Evolutionary conservation across 2,888 invertebrate genomes (phyloP), one percentile per base, ranked within the genome.

Genomic region (Drosophila mulleri): DNA sequence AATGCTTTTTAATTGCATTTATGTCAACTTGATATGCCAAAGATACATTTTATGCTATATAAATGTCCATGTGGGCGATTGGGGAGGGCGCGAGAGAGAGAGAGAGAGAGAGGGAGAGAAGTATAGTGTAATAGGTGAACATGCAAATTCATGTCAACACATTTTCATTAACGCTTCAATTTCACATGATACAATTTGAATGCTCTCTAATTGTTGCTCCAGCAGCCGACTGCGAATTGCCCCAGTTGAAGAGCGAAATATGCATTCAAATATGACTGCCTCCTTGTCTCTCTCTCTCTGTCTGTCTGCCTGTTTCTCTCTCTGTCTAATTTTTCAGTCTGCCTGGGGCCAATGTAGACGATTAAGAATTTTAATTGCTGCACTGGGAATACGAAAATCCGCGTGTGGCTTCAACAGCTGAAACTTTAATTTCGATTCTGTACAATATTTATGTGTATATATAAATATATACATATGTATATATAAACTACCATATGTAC

Each of bases 111-210:
- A 1, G 32, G 0, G 18, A 0, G 14, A 2, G 35, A 1, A 11
- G 45, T 8, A 20, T 11, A 37, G 58, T 32, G 11, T 11, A 11
- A 18, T 29, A 56, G 56, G 44, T 50, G 41, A 23, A 44, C 16
- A 53, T 23, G 64, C 39, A 57, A 65, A 61, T 56, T 64, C 53
- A 56, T 70, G 64, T 70, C 53, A 67, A 79, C 67, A 67, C 75
- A 77, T 70, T 77, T 74, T 79, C 77, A 71, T 67, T 70, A 79
- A 71, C 61, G 75, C 77, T 70, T 64, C 66, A 67, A 74, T 77
- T 77, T 79, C 64, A 56, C 47, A 59, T 79, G 80, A 79, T 79
- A 75, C 71, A 75, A 78, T 75, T 79, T 78, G 75, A 79, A 78
- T 79, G 64, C 67, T 18, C 58, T 59, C 66, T 67, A 79, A 77